A percentile compares a stretch with the other conserved stretches of the same genome.
phyloP scores from a whole-genome alignment of 1,140 invertebrate species.

The Saccostrea cuccullata region DNA sequence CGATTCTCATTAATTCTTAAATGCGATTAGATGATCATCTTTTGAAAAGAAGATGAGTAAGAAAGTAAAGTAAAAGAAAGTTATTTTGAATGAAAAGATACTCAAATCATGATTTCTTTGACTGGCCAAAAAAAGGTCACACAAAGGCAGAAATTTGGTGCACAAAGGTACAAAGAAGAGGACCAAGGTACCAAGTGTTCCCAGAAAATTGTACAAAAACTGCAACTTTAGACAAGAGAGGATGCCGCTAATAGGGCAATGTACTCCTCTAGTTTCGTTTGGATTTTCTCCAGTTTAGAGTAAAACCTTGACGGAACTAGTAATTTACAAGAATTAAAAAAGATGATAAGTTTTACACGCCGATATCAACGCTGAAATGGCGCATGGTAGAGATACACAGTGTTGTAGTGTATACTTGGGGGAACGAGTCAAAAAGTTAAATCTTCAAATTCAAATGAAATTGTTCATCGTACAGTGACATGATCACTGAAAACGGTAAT shows the following conservation, averaged over 20 bases:
- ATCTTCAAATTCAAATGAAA: background rate
- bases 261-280: constrained; percentile 1
- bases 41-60: background rate
- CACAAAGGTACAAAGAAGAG: background rate
- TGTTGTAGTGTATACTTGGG: background rate
- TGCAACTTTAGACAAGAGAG: background rate
- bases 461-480: background rate
- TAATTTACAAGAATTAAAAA: constrained; percentile 47
- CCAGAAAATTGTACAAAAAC: background rate
- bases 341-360: constrained; percentile 36
- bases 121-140: background rate
- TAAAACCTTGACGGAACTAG: constrained; percentile 44
- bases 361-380: constrained; percentile 37
- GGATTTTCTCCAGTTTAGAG: constrained; percentile 21
- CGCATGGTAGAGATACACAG: constrained; percentile 10
- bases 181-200: background rate
- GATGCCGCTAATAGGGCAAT: constrained; percentile 10
- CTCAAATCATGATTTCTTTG: background rate
- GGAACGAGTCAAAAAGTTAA: background rate
- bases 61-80: background rate
- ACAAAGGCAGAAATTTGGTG: background rate
- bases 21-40: background rate
- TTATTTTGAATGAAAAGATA: background rate
- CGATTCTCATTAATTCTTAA: background rate
- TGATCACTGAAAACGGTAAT: too few relatives aligned